phyloP scores from a whole-genome alignment of 1,140 invertebrate species.

The Meloidogyne hapla region DNA sequence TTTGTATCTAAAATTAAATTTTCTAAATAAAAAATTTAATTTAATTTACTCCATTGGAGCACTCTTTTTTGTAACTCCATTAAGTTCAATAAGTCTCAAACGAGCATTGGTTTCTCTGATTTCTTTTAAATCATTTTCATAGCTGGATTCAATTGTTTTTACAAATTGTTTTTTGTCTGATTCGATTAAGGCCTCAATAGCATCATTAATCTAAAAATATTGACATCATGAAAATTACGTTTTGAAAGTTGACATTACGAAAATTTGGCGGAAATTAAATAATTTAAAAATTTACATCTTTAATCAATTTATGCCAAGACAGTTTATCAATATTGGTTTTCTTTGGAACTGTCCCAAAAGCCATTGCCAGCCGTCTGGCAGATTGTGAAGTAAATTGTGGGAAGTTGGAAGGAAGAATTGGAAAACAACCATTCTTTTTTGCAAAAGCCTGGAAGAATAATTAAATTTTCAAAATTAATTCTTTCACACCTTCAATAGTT shows the following conservation, averaged over 20 bases:
- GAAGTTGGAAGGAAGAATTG: not conserved
- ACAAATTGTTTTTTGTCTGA: not conserved
- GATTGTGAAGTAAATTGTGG: constrained; percentile 7
- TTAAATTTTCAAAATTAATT: not conserved
- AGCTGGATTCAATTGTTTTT: not conserved
- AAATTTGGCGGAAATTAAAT: not conserved
- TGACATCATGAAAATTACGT: not conserved
- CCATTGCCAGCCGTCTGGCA: not conserved
- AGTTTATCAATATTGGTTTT: not conserved
- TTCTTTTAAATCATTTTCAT: constrained; percentile 44
- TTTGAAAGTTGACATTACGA: not conserved
- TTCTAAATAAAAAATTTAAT: not conserved
- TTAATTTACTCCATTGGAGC: constrained; percentile 41
- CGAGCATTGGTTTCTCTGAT: constrained; percentile 52
- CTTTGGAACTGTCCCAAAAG: not conserved
- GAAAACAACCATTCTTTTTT: not conserved
- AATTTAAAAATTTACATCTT: not conserved
- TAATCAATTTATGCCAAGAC: constrained; percentile 3
- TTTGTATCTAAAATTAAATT: not conserved
- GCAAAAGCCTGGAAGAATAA: not conserved
- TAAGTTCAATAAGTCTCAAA: constrained; percentile 42
- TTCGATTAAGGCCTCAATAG: constrained; percentile 7
- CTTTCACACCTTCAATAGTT: not conserved
- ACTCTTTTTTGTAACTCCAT: constrained; percentile 46
- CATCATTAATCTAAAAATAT: constrained; percentile 12